Evolutionary conservation across 2,888 invertebrate genomes (phyloP), one percentile per base, ranked within the genome.

Genomic region (Lumbricus terrestris): DNA sequence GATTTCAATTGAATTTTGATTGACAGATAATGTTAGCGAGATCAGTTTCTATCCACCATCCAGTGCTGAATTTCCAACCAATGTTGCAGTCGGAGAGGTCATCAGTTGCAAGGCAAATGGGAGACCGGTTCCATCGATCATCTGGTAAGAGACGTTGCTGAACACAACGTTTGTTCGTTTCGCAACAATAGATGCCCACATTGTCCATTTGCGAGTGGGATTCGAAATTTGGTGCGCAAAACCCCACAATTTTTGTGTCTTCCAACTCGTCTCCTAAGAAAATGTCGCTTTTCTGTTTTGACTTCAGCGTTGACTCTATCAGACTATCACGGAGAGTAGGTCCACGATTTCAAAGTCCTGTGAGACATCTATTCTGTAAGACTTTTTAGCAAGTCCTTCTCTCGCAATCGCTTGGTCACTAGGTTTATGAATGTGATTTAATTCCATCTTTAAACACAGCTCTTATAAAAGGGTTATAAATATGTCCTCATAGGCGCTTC

Each of bases 41-140:
- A 16, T 85, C 37, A 85, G 20, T 34, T 85, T 85, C 85, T 2
- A 35, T 85, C 85, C 85, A 0, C 37, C 85, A 3, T 35, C 85
- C 35, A 35, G 35, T 35, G 20, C 85, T 37, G 4, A 13, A 0
- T 8, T 18, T 85, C 85, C 85, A 37, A 16, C 18, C 13, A 16
- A 1, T 4, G 11, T 88, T 23, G 40, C 42, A 23, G 90, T 90
- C 6, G 88, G 82, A 42, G 47, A 88, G 0, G 8, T 1, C 15
- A 82, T 90, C 88, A 47, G 8, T 54, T 90, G 90, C 47, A 40
- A 5, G 29, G 90, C 90, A 23, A 40, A 88, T 88, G 90, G 90
- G n/a, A 90, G 54, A 88, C 90, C 90, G 0, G 34, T 5, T 11
- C 90, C 90, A 33, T 20, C 38, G 23, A 88, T 88, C 8, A 16